Base-by-base conservation (phyloP, 2,113 vertebrate genomes). In the Saimiri boliviensis region DNA sequence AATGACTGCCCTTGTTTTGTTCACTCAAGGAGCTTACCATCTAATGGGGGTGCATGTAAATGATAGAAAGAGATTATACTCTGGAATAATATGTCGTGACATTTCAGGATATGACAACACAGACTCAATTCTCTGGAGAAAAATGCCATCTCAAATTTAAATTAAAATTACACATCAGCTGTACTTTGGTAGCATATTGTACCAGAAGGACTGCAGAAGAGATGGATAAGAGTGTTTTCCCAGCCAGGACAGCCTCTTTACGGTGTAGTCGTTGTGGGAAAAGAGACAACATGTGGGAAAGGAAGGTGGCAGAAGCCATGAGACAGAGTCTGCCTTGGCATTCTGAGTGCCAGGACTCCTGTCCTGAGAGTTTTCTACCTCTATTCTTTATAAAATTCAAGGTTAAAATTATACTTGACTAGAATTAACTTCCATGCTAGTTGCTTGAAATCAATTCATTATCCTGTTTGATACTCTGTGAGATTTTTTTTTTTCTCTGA, bases 21-120 rank as follows among this genome's bases (percentile, higher is more conserved):
- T 82, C 30, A n/a, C 19, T 91, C 45, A 95, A 77, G 14, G 37
- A 88, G 27, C 23, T 94, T 71, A 49, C 70, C 58, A 63, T 96
- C 42, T 96, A 93, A 81, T 80, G 40, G 30, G 35, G 37, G 37
- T 82, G 81, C 77, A 49, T 54, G 54, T 83, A 79, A 86, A 79
- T 45, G 80, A 56, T 77, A 95, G 73, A 25, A 85, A 82, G 73
- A 45, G 85, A 35, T 88, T 91, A 47, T 37, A 35, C 56, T 66
- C 47, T 71, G 76, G 77, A 95, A 60, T 80, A 84, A 60, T 60
- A 21, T 6, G 74, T 74, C 63, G 32, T 40, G 5, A 71, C 90
- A 71, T 93, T 73, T 93, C 21, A 93, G 56, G 40, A 86, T 21
- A 35, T 94, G 73, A 73, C 35, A 94, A 90, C 83, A 88, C 12